Conservation (phyloP, 2,113 vertebrate species). For the Aptenodytes patagonicus region DNA sequence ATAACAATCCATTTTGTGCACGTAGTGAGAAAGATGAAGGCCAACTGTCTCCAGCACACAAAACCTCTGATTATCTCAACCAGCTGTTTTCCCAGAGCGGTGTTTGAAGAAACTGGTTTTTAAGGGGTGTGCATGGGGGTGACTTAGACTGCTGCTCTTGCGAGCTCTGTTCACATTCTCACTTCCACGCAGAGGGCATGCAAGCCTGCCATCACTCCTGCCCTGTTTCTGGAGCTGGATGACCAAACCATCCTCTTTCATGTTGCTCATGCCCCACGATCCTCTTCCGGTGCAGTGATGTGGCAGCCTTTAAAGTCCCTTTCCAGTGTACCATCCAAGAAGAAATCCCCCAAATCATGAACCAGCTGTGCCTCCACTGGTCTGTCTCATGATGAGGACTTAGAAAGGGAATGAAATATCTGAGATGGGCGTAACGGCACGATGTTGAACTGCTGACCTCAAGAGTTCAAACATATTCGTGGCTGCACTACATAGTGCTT, state of each 20-base stretch:
- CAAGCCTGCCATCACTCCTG: no score
- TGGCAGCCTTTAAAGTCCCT: neutral
- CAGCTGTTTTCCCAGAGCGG: neutral
- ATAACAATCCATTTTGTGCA: neutral
- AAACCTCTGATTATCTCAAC: neutral
- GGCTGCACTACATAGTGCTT: neutral
- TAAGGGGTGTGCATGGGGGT: neutral
- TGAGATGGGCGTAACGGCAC: rapidly evolving
- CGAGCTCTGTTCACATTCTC: neutral
- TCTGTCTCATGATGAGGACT: neutral
- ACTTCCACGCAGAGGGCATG: neutral
- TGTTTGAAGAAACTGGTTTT: neutral
- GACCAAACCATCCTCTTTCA: neutral
- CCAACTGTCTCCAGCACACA: neutral
- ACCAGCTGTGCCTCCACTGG: rapidly evolving
- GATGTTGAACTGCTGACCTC: neutral
- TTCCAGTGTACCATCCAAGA: neutral
- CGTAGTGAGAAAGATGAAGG: rapidly evolving
- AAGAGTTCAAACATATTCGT: neutral
- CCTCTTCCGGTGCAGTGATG: neutral
- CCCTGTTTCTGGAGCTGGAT: neutral
- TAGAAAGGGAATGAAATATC: neutral
- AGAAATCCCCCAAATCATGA: neutral
- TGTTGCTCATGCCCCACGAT: neutral
- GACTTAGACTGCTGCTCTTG: neutral